Evolutionary conservation across 1,140 invertebrate species (phyloP), one percentile per base, ranked within the genome.

Genomic region (Nomia melanderi): DNA sequence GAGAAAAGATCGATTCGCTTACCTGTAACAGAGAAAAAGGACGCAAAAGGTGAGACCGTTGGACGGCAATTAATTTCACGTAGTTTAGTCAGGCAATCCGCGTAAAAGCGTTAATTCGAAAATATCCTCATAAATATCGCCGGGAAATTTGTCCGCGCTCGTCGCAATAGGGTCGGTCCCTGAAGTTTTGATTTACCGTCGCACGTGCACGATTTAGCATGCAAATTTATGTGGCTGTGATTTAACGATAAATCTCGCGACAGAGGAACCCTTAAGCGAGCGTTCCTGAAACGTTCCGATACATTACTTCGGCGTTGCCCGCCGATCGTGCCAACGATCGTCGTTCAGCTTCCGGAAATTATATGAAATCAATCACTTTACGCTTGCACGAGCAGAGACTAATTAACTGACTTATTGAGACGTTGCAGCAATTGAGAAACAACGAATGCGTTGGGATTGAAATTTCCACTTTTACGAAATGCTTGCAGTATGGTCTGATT

Each of bases 1-100:
- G 67, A 63, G 31, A 4, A 74, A 11, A 56, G 29, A 6, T 25
- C 2, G 4, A 14, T 20, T 63, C 20, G 75, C 87, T 88, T 77
- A 87, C 84, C 85, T 88, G 79, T 25, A 88, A 88, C 84, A 88
- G 20, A 86, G 70, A 80, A 76, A 78, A 7, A 79, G 29, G n/a
- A n/a, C n/a, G n/a, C n/a, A 78, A 76, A 39, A 3, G 25, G 0
- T 7, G 27, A 33, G 50, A 53, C 74, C 27, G 54, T n/a, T 29
- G 47, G 20, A 23, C 29, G 62, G 17, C 47, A 33, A 69, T 76
- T 69, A 60, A 77, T 71, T 54, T 33, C 20, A 5, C 41, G 36
- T 17, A 31, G 54, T 70, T 71, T 62, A 62, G 36, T 27, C n/a
- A 33, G 1, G 64, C 74, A 31, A 54, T 77, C 57, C 47, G 57